Percentiles rank a stretch among this genome's conserved stretches.
phyloP scores from a whole-genome alignment of 2,113 vertebrate species.

The Platanista minor region DNA sequence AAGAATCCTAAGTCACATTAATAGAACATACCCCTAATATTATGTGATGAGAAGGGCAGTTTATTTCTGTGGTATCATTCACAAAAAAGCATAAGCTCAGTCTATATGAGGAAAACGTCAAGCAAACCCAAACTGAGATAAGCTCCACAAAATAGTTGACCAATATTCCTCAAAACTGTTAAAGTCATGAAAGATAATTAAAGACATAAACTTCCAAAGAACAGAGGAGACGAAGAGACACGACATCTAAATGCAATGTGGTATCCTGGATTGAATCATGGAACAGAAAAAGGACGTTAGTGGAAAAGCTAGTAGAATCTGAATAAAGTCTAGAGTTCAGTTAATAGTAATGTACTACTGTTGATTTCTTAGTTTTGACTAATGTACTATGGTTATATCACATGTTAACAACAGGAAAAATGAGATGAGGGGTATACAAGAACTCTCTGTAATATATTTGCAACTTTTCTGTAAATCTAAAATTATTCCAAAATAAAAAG shows the following conservation, averaged over 20 bases:
- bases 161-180: not conserved
- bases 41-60: not conserved
- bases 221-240: not conserved
- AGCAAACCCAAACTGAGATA: not conserved
- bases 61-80: not conserved
- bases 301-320: not conserved
- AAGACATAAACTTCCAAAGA: not conserved
- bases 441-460: not conserved
- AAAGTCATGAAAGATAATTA: not conserved
- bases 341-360: not conserved
- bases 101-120: not conserved
- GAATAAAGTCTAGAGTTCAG: not conserved
- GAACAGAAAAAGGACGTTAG: not conserved
- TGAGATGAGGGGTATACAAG: not conserved
- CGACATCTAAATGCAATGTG: not conserved
- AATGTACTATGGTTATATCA: not conserved
- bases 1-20: not conserved
- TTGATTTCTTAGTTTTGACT: not conserved
- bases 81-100: not conserved
- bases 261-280: not conserved
- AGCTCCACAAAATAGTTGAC: not conserved
- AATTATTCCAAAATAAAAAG: constrained; percentile 14
- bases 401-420: not conserved
- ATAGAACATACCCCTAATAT: not conserved
- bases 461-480: constrained; percentile 10